These are phyloP conservation scores for Festucalex cinctus DNA, from an alignment of 2,113 vertebrate species.

Conservation along the genomic window DNA sequence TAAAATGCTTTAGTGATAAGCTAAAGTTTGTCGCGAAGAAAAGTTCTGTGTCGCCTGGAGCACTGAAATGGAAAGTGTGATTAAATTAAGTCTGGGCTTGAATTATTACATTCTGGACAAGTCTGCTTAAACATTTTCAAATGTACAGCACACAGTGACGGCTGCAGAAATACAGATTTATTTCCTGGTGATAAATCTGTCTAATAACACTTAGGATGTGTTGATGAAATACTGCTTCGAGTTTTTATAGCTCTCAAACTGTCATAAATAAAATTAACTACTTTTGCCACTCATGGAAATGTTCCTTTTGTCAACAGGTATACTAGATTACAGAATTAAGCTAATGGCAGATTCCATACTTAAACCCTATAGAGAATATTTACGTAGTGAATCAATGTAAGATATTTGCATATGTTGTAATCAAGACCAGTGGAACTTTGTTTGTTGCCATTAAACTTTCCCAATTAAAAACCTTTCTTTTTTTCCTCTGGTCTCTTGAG, in stretches of 20 bases:
- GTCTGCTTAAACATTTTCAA: constrained; percentile 3
- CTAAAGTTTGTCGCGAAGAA: background rate
- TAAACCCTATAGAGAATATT: background rate
- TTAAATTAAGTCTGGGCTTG: background rate
- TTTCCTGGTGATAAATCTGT: constrained; percentile 2
- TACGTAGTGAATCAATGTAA: background rate
- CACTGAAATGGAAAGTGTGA: background rate
- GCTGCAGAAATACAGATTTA: background rate
- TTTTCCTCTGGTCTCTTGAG: too few species aligned
- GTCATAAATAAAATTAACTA: background rate
- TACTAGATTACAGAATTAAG: background rate
- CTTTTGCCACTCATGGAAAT: constrained; percentile 3
- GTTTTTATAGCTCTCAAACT: background rate
- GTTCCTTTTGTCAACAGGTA: background rate
- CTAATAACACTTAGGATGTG: background rate
- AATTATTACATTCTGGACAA: constrained; percentile 1
- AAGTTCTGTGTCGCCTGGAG: background rate
- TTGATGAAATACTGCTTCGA: background rate
- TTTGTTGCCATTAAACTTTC: too few species aligned
- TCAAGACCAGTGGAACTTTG: too few species aligned
- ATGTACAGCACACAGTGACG: background rate
- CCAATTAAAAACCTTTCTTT: too few species aligned
- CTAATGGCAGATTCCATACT: background rate
- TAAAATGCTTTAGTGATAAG: background rate
- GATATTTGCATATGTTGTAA: too few species aligned